Evolutionary conservation across 2,113 vertebrate genomes (phyloP).

Genomic region (Phalacrocorax brasilianus): DNA sequence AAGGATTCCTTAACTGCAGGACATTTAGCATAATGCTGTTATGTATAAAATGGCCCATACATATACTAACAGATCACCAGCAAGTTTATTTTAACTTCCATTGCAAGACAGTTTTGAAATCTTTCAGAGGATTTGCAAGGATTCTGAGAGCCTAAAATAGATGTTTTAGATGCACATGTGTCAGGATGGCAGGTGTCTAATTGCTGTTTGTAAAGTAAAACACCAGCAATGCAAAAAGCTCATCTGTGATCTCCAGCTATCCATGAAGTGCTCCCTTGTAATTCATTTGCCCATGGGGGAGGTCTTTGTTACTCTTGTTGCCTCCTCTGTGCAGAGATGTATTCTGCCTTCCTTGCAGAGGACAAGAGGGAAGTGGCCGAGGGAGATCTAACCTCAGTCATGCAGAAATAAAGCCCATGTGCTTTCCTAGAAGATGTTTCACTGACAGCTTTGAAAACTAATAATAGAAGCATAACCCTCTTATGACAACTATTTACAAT

Average conservation of each 20-base stretch:
- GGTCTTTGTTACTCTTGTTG: not conserved
- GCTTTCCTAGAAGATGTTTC: not conserved
- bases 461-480: not conserved
- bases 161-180: not conserved
- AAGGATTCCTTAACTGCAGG: not conserved
- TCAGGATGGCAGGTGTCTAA: not conserved
- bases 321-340: not conserved
- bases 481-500: not conserved
- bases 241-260: not conserved
- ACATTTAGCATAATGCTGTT: not conserved
- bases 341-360: not conserved
- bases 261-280: not conserved
- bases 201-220: not conserved
- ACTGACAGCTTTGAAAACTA: not conserved
- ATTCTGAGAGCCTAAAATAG: not conserved
- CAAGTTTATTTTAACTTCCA: not conserved
- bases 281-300: not conserved
- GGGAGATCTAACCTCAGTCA: not conserved
- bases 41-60: not conserved
- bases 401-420: not conserved
- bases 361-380: not conserved
- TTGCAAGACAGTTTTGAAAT: not conserved
- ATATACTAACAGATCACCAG: not conserved
- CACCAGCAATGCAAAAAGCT: not conserved
- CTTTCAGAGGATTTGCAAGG: not conserved